phyloP scores from a whole-genome alignment of 2,888 invertebrate species.

The Disparrhopalites patrizii region DNA sequence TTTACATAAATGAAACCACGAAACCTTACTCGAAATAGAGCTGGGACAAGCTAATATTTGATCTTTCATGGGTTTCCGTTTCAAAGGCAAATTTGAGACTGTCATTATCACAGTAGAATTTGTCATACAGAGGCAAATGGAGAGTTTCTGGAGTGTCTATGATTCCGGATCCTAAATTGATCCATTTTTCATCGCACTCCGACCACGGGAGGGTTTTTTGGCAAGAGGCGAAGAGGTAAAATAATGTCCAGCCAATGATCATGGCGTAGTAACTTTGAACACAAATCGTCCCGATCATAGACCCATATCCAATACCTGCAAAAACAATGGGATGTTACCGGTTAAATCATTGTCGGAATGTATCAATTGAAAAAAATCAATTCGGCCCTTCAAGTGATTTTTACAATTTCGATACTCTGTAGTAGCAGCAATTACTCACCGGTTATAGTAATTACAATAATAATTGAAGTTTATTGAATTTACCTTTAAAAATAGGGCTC shows the following conservation, averaged over 20 bases:
- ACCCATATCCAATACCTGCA: slow-evolving; percentile 55
- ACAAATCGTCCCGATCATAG: slow-evolving; percentile 53
- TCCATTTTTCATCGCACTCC: slow-evolving; percentile 41
- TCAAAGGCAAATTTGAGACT: not conserved
- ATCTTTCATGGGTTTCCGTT: not conserved
- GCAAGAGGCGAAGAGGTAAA: slow-evolving; percentile 51
- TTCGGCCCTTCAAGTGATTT: too few relatives aligned
- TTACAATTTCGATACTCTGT: too few relatives aligned
- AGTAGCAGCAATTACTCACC: not conserved
- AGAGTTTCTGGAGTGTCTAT: slow-evolving; percentile 10
- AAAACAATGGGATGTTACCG: too few relatives aligned
- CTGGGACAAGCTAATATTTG: slow-evolving; percentile 53
- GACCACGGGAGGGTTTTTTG: slow-evolving; percentile 50
- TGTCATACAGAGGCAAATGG: not conserved
- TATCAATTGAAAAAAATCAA: too few relatives aligned
- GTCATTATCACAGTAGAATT: not conserved
- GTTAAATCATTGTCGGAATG: too few relatives aligned
- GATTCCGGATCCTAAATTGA: slow-evolving; percentile 9
- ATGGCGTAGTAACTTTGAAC: slow-evolving; percentile 74
- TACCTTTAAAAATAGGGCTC: slow-evolving; percentile 2
- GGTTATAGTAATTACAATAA: too few relatives aligned
- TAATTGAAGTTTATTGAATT: not conserved
- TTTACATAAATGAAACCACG: too few relatives aligned
- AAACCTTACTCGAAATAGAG: slow-evolving; percentile 57
- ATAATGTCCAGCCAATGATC: slow-evolving; percentile 59